Base-by-base conservation (phyloP, 2,797 vertebrate genomes). In the Sebastolobus alascanus region DNA sequence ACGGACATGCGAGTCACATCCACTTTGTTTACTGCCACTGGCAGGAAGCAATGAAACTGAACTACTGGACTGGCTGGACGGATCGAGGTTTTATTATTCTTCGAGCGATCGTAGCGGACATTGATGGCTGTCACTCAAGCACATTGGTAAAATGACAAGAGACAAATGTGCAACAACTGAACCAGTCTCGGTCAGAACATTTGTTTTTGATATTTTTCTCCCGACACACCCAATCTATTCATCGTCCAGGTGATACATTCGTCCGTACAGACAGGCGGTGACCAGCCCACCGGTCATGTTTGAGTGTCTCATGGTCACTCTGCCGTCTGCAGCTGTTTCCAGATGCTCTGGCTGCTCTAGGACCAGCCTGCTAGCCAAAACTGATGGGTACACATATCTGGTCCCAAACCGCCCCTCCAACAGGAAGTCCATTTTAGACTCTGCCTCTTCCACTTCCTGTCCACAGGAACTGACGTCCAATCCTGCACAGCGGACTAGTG, bases 201-300 rank as follows among this genome's bases (percentile, higher is more conserved):
- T 37, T n/a, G 35, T 37, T 22, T n/a, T 35, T 25, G 1, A 29
- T 37, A 3, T 38, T 16, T 75, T 27, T 46, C 16, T 22, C 12
- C 37, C 43, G 4, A 50, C 6, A 56, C 33, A 14, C 13, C 13
- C 14, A 4, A 4, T 25, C 13, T 37, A 1, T 33, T 80, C n/a
- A 8, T 92, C 90, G 73, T 98, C 97, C 84, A 96, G 96, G 68
- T 97, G 96, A 72, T 99, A 98, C 92, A 95, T 91, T 29, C 98
- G 94, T 76, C 97, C 97, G 0, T 99, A 99, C 6, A 99, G 93
- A 85, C 95, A 97, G 18, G 97, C 96, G 0, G 97, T 98, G 88
- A 99, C 89, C 54, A 99, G 93, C 6, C 98, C 98, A 0, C 78
- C 91, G 0, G 92, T 93, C 90, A 94, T 96, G 71, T 94, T 89